Conservation (phyloP, 2,113 vertebrate species). For the Piliocolobus tephrosceles region DNA sequence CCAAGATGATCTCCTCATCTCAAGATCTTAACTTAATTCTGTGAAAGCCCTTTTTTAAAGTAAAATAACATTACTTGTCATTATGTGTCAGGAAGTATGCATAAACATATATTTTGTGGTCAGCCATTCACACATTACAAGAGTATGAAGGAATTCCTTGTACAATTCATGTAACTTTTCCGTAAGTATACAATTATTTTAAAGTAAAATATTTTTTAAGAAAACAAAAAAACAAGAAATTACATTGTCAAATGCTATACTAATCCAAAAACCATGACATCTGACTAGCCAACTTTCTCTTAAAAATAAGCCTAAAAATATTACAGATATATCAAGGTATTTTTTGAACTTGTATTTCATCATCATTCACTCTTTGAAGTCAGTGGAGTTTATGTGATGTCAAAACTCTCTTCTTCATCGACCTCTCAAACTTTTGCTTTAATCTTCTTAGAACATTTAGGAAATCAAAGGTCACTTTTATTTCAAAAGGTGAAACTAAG, state of each 20-base stretch:
- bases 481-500: slow-evolving; percentile 24
- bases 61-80: background rate
- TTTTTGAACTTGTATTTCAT: slow-evolving; percentile 1
- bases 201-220: background rate
- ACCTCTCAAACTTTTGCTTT: slow-evolving; percentile 20
- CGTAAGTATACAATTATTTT: background rate
- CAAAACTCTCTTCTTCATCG: slow-evolving; percentile 7
- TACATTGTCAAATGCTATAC: background rate
- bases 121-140: background rate
- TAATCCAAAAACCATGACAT: background rate
- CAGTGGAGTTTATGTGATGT: background rate
- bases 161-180: background rate
- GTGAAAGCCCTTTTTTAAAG: background rate
- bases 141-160: background rate
- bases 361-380: slow-evolving; percentile 20
- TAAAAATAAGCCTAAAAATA: background rate
- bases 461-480: slow-evolving; percentile 51
- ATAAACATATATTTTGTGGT: background rate
- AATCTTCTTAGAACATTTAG: slow-evolving; percentile 49
- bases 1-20: background rate
- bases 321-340: background rate
- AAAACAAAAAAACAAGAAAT: background rate
- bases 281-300: background rate
- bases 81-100: background rate
- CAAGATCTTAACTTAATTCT: background rate